Conservation (phyloP, 2,113 vertebrate genomes). For the Brachyhypopomus occidentalis region DNA sequence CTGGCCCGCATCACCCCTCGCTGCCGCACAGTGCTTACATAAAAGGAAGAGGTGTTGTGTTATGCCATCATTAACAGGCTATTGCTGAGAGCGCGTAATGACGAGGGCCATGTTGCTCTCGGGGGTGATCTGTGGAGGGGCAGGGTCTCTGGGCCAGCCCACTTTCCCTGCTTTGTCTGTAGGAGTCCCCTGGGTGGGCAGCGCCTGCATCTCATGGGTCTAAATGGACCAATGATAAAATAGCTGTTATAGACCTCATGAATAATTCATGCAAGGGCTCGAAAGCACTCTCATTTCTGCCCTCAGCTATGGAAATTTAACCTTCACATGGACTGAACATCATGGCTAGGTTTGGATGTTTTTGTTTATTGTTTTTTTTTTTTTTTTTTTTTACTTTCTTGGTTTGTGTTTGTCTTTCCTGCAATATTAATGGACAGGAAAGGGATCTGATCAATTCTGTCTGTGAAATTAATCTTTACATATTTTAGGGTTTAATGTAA, state of each 20-base stretch:
- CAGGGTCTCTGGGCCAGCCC: conserved; percentile 37
- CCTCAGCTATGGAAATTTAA: conserved; percentile 72
- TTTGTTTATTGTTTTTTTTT: conserved; percentile 32
- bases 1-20: too few relatives aligned
- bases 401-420: too few relatives aligned
- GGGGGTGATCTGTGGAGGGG: conserved; percentile 53
- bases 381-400: neutral
- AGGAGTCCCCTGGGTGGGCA: conserved; percentile 41
- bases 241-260: conserved; percentile 71
- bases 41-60: conserved; percentile 39
- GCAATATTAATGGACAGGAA: too few relatives aligned
- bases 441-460: too few relatives aligned
- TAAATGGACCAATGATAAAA: conserved; percentile 72
- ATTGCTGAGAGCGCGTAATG: conserved; percentile 46
- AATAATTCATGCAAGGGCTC: conserved; percentile 70
- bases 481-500: too few relatives aligned
- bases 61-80: conserved; percentile 64
- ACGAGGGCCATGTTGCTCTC: conserved; percentile 56
- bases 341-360: conserved; percentile 8
- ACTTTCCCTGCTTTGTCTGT: conserved; percentile 64
- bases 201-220: conserved; percentile 62
- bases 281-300: conserved; percentile 50
- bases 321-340: conserved; percentile 46
- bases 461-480: too few relatives aligned
- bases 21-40: neutral